These are phyloP conservation scores for Microtus ochrogaster DNA, from an alignment of 2,113 vertebrate species.

Conservation along the genomic window DNA sequence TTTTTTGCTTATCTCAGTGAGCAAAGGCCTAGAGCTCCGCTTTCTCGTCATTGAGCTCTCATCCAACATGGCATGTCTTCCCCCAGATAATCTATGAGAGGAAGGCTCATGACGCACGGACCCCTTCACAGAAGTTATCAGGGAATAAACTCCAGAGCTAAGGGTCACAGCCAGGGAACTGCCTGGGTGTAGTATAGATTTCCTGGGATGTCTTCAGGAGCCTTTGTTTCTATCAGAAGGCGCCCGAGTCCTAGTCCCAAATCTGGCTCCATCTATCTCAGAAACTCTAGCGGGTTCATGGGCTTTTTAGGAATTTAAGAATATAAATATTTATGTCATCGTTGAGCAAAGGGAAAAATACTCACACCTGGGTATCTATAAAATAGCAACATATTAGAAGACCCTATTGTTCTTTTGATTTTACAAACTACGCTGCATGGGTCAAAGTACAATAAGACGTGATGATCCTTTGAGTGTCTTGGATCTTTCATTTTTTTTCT, in stretches of 20 bases:
- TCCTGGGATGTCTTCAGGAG: neutral
- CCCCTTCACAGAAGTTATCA: neutral
- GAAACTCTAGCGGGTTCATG: neutral
- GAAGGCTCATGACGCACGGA: slow-evolving; percentile 71
- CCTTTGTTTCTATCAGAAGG: neutral
- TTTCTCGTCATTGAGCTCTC: neutral
- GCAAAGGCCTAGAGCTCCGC: neutral
- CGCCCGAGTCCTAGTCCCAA: neutral
- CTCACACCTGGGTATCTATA: neutral
- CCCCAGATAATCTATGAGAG: slow-evolving; percentile 38
- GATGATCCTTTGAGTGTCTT: slow-evolving; percentile 6
- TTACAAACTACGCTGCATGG: neutral
- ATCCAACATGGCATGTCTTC: neutral
- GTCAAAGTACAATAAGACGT: slow-evolving; percentile 59
- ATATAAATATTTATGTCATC: neutral
- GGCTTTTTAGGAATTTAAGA: neutral
- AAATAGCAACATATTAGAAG: neutral
- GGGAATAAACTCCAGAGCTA: neutral
- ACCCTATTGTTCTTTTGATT: neutral
- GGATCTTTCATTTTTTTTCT: slow-evolving; percentile 60
- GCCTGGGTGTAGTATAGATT: neutral
- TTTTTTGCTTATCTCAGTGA: neutral
- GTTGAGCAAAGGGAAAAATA: neutral
- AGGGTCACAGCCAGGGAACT: neutral
- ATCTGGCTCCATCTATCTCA: neutral